Percentiles rank a stretch among this genome's conserved stretches.
phyloP scores from a whole-genome alignment of 2,797 vertebrate genomes.

The Babyrousa celebensis region DNA sequence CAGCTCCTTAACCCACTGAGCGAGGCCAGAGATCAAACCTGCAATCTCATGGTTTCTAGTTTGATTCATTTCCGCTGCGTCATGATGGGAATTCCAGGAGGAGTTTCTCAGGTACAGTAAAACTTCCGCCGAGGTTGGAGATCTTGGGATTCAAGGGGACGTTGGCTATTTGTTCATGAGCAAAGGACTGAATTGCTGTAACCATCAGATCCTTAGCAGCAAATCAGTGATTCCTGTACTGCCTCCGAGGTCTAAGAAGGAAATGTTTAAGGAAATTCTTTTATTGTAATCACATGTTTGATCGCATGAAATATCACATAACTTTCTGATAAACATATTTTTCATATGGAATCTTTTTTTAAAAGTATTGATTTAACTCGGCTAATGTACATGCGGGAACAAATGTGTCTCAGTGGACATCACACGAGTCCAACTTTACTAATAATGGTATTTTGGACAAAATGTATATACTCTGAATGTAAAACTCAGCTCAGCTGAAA shows the following conservation, averaged over 20 bases:
- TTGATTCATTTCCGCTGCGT: no score
- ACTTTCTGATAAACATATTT: not conserved
- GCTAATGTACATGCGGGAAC: not conserved
- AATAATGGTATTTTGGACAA: not conserved
- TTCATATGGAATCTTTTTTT: not conserved
- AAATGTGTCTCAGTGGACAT: not conserved
- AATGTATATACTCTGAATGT: not conserved
- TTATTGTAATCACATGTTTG: not conserved
- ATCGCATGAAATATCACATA: not conserved
- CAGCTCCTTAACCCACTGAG: no score
- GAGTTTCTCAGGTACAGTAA: not conserved
- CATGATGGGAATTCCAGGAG: not conserved
- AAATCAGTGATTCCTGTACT: not conserved
- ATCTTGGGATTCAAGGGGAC: not conserved
- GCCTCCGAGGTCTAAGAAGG: not conserved
- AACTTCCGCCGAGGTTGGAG: not conserved
- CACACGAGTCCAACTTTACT: not conserved
- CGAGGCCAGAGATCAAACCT: no score
- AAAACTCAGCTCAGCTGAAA: not conserved
- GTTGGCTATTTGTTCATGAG: not conserved
- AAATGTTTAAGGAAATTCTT: conserved; percentile 7
- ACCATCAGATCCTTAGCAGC: not conserved
- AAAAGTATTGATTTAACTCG: not conserved
- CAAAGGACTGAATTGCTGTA: not conserved
- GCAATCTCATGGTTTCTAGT: no score